These are phyloP conservation scores for Bubo bubo DNA, from an alignment of 2,113 vertebrate genomes.

Conservation along the genomic window DNA sequence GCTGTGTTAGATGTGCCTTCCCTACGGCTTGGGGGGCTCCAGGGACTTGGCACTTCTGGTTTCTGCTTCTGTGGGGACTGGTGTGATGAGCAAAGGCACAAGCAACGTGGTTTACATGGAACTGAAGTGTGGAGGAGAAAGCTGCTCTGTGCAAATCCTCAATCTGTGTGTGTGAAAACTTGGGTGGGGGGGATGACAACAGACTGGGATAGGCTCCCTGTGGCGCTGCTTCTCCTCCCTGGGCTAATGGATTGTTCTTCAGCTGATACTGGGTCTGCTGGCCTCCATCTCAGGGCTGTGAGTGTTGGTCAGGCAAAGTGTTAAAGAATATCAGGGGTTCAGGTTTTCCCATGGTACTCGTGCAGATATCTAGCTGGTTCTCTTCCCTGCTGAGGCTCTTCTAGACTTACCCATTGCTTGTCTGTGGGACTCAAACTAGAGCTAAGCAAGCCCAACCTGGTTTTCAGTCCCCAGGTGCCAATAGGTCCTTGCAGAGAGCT, in stretches of 20 bases:
- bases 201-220: neutral
- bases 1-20: neutral
- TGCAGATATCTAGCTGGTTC: neutral
- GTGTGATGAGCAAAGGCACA: neutral
- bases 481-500: neutral
- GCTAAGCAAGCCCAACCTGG: neutral
- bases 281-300: neutral
- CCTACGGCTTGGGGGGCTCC: neutral
- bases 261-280: neutral
- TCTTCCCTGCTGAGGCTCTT: neutral
- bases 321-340: fast-evolving
- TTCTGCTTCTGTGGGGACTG: neutral
- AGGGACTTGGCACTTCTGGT: neutral
- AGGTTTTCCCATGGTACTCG: neutral
- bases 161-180: neutral
- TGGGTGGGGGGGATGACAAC: too few species aligned
- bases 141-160: neutral
- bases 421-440: neutral
- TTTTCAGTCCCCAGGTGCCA: neutral
- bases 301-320: fast-evolving
- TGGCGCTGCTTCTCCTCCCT: neutral
- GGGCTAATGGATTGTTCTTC: neutral
- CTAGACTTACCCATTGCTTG: neutral
- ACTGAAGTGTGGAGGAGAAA: neutral
- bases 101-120: neutral